Evolutionary conservation across 2,113 vertebrate species (phyloP), one percentile per base, ranked within the genome.

Genomic region (Chionis minor): DNA sequence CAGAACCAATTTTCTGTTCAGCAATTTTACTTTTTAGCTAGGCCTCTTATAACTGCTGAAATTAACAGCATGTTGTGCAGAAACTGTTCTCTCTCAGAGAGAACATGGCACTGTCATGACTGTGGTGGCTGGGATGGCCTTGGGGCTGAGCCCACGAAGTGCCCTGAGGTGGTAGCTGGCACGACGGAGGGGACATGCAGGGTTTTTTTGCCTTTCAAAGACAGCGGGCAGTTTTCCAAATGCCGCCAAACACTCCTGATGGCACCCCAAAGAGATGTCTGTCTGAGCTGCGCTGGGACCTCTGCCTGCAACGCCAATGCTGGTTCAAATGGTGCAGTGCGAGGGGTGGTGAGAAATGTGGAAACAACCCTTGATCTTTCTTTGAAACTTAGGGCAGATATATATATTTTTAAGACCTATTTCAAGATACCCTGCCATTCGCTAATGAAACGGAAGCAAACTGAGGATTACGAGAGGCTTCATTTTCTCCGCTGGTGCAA

Each of bases 221-320:
- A 15, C 52, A 49, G 59, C 1, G 1, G 22, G 15, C 4, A 8
- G 24, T 35, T 81, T 52, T 59, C 47, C 23, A 38, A 24, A 28
- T 32, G 45, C 24, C 1, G 1, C 35, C 5, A 2, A 10, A 6
- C 2, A 1, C 5, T 65, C 12, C 7, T 24, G 51, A 16, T 14
- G 10, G 42, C 21, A 13, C 18, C 21, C 33, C 9, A 12, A 5
- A 13, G 54, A 24, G 30, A 4, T 0, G 0, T 32, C 20, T 42
- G 35, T 16, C 62, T 14, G 44, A 38, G 44, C 44, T 33, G 73
- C 5, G 1, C 32, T 40, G 14, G 24, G 33, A 30, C 20, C 22
- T 54, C 23, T 8, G 22, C 55, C 44, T 45, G 47, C 13, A n/a
- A 15, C 22, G 61, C 42, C 3, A 6, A 32, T 2, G 4, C 30